Evolutionary conservation across 2,113 vertebrate species (phyloP).

Genomic region (Lamprologus speciosus): DNA sequence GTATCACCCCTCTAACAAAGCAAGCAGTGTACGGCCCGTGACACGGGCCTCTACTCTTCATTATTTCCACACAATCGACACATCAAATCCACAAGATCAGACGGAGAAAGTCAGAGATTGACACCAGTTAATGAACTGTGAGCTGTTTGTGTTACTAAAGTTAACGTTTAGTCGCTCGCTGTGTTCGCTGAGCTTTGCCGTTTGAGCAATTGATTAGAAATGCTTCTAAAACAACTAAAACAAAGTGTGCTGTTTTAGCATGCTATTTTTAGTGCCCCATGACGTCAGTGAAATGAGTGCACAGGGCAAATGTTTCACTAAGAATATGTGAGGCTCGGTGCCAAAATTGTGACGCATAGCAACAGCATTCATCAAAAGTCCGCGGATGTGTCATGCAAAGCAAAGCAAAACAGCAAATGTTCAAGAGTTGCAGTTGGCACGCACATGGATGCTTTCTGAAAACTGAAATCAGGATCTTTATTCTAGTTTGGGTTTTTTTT

Average conservation of each 20-base stretch:
- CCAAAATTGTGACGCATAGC: constrained; percentile 6
- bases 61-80: not conserved
- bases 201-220: not conserved
- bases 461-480: not conserved
- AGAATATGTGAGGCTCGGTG: not conserved
- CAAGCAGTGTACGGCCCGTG: not conserved
- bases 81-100: not conserved
- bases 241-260: not conserved
- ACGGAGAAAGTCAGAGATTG: constrained; percentile 2
- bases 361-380: not conserved
- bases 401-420: not conserved
- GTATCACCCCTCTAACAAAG: not conserved
- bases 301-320: constrained; percentile 13
- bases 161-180: not conserved
- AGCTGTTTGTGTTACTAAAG: not conserved
- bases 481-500: accelerated
- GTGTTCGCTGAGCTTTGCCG: not conserved
- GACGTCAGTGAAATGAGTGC: not conserved
- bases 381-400: not conserved
- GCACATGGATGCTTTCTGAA: not conserved
- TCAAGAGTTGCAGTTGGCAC: not conserved
- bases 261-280: constrained; percentile 1
- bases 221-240: not conserved
- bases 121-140: constrained; percentile 11
- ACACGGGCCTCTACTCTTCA: not conserved